phyloP scores from a whole-genome alignment of 2,113 vertebrate species.

The Cebus imitator region DNA sequence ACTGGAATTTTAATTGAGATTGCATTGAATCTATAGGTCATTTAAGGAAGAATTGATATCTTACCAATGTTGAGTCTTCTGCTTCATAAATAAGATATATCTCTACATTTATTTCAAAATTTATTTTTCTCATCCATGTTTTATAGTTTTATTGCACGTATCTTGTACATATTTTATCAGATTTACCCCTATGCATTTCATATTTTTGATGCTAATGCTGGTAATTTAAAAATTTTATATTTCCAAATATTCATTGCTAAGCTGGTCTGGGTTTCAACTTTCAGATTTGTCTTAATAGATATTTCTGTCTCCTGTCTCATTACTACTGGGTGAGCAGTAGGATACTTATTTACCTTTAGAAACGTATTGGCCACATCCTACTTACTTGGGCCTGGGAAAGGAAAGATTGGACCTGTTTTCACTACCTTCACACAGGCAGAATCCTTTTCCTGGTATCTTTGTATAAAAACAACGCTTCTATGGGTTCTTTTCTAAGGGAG shows the following conservation, averaged over 20 bases:
- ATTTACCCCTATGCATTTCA: background rate
- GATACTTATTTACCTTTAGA: background rate
- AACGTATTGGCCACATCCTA: background rate
- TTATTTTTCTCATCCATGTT: background rate
- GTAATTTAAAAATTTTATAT: background rate
- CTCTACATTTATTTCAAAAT: background rate
- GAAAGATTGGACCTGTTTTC: background rate
- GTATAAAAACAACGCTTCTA: background rate
- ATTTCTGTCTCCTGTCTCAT: background rate
- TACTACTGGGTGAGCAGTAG: background rate
- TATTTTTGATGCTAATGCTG: background rate
- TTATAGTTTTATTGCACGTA: background rate
- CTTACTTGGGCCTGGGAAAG: background rate
- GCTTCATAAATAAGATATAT: background rate
- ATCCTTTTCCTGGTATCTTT: background rate
- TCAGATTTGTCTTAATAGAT: background rate
- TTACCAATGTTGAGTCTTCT: background rate
- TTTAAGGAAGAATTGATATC: background rate
- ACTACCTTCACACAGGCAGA: background rate
- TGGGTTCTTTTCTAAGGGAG: background rate
- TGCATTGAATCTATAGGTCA: background rate
- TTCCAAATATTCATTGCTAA: background rate
- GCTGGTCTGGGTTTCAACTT: background rate
- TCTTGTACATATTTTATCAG: background rate
- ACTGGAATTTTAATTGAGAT: background rate